These are phyloP conservation scores for Onychostruthus taczanowskii DNA, from an alignment of 2,113 vertebrate species.

Conservation along the genomic window DNA sequence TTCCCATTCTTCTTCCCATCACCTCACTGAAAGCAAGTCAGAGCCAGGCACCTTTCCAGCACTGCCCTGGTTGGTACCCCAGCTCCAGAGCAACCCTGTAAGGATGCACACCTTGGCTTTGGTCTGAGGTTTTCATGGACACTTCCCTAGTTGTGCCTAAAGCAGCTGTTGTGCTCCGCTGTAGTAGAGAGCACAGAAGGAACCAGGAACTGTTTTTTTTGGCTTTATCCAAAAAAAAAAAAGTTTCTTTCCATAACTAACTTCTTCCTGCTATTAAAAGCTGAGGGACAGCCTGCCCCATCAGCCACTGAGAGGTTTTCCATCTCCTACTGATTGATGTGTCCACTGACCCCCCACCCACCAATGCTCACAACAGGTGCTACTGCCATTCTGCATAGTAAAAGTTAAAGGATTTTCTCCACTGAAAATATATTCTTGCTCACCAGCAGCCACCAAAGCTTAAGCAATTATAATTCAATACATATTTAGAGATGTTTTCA, in stretches of 20 bases:
- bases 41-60: not conserved
- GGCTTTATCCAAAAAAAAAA: not conserved
- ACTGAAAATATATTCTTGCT: not conserved
- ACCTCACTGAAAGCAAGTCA: fast-evolving
- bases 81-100: fast-evolving
- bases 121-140: fast-evolving
- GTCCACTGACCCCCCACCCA: not conserved
- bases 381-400: not conserved
- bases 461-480: not conserved
- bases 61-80: fast-evolving
- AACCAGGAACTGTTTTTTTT: not conserved
- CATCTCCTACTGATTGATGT: not conserved
- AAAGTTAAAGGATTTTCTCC: not conserved
- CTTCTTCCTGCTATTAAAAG: not conserved
- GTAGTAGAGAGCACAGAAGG: not conserved
- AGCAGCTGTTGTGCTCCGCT: not conserved
- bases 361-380: fast-evolving
- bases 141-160: not conserved
- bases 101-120: not conserved
- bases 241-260: fast-evolving
- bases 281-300: not conserved
- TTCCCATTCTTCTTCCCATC: not conserved
- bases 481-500: not conserved
- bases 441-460: not conserved
- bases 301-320: not conserved